Base-by-base conservation (phyloP, 2,113 vertebrate species). In the Scalopus aquaticus region DNA sequence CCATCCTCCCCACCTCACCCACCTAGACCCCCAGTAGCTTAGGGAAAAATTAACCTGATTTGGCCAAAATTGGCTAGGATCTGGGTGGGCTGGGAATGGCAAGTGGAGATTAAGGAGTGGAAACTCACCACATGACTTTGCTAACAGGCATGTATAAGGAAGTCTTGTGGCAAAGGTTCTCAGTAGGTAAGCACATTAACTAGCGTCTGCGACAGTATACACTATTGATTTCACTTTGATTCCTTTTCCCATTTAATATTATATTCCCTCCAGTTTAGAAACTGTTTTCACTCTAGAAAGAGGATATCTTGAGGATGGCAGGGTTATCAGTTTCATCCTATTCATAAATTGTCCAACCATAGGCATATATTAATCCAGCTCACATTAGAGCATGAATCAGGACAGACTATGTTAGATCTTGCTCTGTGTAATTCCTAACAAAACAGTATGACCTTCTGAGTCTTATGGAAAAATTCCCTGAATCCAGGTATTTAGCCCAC, bases 361-460 rank as follows among this genome's bases (percentile, higher is more conserved):
- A 58, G 67, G 56, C 19, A 22, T 30, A 9, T 62, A 64, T 80
- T 82, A 12, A 28, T 49, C 44, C 65, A 49, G 28, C 39, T 64
- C 44, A 76, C 35, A 76, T 92, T 69, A 44, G 72, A 95, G 16
- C 22, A 39, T 69, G 58, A 93, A 77, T 95, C 49, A 89, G 56
- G 72, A 65, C 20, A 70, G 54, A 88, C 91, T 46, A 51, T 32
- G 42, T 42, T 39, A 89, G 65, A 54, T 85, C 56, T 91, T 35
- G 12, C 32, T 35, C 67, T 30, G 6, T 72, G 77, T 78, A 13
- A 88, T 80, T 88, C 76, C 42, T 49, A 69, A 74, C 62, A 64
- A 60, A 65, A 17, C 0, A 32, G 65, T 9, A 54, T n/a, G 19
- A 86, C 65, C 32, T 91, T 67, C 65, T 30, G 44, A 73, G 24